These are phyloP conservation scores for Amphipyra tragopoginis DNA, from an alignment of 2,888 invertebrate species.

Conservation along the genomic window DNA sequence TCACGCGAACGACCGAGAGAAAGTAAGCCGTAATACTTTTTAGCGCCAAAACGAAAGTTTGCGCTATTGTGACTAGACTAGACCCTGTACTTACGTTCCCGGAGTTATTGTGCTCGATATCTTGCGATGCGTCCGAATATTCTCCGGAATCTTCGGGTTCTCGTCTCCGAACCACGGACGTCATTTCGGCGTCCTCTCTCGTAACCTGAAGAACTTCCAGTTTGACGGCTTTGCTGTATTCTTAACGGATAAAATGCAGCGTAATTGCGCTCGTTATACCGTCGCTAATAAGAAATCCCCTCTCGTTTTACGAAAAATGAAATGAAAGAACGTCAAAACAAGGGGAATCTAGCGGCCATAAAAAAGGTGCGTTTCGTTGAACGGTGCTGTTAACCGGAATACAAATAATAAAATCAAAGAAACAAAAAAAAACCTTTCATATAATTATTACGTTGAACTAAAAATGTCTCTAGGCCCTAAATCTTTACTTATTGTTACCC, in stretches of 20 bases:
- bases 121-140: constrained; percentile 87
- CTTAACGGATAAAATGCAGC: constrained; percentile 64
- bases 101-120: constrained; percentile 83
- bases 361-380: constrained; percentile 72
- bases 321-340: constrained; percentile 86
- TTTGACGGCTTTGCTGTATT: constrained; percentile 75
- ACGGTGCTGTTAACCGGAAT: constrained; percentile 12
- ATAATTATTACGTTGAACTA: neutral
- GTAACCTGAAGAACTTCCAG: constrained; percentile 86
- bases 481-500: neutral
- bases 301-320: constrained; percentile 74
- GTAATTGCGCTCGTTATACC: constrained; percentile 70
- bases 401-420: neutral
- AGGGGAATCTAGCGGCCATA: constrained; percentile 84
- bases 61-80: constrained; percentile 51
- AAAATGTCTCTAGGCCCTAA: neutral
- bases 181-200: constrained; percentile 85
- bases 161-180: constrained; percentile 83
- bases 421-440: neutral
- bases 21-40: constrained; percentile 83
- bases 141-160: constrained; percentile 86
- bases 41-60: constrained; percentile 86
- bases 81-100: constrained; percentile 82
- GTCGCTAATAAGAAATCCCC: constrained; percentile 72
- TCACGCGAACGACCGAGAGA: constrained; percentile 85